Percentiles rank a stretch among this genome's conserved stretches.
These are phyloP conservation scores for Brachyrhaphis roseni DNA, from an alignment of 2,797 vertebrate species.

Conservation along the genomic window DNA sequence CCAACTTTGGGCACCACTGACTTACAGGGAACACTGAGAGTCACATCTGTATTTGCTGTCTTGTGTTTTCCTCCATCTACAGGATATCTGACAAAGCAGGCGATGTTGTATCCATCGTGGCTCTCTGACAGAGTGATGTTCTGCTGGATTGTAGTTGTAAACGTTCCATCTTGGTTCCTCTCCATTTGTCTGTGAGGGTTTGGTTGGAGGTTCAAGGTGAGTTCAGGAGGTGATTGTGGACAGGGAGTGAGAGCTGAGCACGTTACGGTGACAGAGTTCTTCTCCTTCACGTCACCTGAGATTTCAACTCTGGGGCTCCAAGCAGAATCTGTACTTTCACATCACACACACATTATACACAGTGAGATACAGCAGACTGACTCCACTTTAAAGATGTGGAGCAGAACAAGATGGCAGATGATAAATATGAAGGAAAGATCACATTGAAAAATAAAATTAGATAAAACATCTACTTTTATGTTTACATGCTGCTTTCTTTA, in stretches of 20 bases:
- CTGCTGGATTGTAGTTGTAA: conserved; percentile 8
- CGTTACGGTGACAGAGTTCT: conserved; percentile 1
- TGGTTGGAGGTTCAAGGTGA: conserved; percentile 7
- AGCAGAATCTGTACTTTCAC: conserved; percentile 12
- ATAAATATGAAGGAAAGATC: not conserved
- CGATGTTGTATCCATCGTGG: not conserved
- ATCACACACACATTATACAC: not conserved
- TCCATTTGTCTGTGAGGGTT: not conserved
- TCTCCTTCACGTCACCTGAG: not conserved
- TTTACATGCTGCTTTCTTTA: not conserved
- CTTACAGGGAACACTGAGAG: not conserved
- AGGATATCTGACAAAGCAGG: conserved; percentile 1
- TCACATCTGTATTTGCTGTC: not conserved
- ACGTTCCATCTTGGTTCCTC: conserved; percentile 6
- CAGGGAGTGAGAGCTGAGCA: conserved; percentile 21
- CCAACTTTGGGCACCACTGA: too few species aligned
- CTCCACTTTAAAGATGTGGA: not conserved
- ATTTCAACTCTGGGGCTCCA: conserved; percentile 11
- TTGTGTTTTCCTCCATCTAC: not conserved
- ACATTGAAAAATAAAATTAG: not conserved
- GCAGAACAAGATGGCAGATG: not conserved
- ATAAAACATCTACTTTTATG: not conserved
- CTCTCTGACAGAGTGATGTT: conserved; percentile 8
- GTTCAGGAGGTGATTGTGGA: conserved; percentile 14
- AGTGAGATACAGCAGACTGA: not conserved